Evolutionary conservation across 2,888 invertebrate species (phyloP).

Genomic region (Noctua janthina): DNA sequence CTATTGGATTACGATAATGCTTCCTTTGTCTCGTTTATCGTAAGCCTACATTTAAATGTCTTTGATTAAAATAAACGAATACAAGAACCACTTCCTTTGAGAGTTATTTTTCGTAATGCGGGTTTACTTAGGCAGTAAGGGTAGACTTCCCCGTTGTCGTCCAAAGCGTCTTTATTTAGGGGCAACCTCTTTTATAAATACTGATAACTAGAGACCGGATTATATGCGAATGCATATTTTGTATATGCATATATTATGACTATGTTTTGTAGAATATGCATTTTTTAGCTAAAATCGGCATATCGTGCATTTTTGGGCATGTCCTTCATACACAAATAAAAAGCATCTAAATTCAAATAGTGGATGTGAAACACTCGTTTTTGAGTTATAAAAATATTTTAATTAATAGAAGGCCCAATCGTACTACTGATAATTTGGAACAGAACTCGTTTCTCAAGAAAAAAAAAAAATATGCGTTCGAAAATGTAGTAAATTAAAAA

Average conservation of each 20-base stretch:
- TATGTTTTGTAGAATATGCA: neutral
- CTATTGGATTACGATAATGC: neutral
- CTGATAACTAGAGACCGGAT: neutral
- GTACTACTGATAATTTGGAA: neutral
- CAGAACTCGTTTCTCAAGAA: neutral
- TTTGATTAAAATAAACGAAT: neutral
- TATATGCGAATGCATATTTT: neutral
- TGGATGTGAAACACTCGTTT: neutral
- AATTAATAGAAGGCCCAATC: neutral
- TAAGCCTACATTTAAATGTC: neutral
- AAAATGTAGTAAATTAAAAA: neutral
- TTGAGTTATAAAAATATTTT: neutral
- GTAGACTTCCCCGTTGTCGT: conserved; percentile 4
- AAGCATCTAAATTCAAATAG: neutral
- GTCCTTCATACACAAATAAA: neutral
- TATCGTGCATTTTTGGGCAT: neutral
- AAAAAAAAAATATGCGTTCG: neutral
- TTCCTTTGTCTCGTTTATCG: neutral
- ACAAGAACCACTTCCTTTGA: neutral
- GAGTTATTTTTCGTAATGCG: conserved; percentile 4
- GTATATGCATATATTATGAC: neutral
- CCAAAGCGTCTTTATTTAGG: conserved; percentile 10
- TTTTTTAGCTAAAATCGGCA: neutral
- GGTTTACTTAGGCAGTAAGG: neutral
- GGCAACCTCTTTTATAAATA: conserved; percentile 8